A percentile compares a stretch with the other conserved stretches of the same genome.
phyloP scores from a whole-genome alignment of 1,140 invertebrate genomes.

The Diuraphis noxia region DNA sequence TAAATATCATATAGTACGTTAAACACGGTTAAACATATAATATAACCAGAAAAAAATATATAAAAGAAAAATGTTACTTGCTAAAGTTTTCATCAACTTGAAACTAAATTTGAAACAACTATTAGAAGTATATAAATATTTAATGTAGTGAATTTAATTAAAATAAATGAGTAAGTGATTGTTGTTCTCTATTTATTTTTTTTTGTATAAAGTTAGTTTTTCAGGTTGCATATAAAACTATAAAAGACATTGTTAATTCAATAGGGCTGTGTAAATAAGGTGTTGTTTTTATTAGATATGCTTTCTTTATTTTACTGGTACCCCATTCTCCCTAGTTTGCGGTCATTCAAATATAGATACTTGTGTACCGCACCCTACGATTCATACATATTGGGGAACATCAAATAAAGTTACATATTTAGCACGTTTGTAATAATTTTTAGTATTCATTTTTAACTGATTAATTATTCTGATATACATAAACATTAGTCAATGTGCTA shows the following conservation, averaged over 20 bases:
- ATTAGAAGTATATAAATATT: conserved; percentile 12
- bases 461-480: background rate
- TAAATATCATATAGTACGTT: background rate
- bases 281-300: background rate
- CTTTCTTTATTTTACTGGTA: background rate
- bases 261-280: background rate
- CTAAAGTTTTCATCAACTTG: background rate
- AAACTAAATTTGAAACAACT: background rate
- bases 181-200: background rate
- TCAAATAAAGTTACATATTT: background rate
- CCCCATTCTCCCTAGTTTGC: background rate
- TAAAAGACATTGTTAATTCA: background rate
- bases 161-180: conserved; percentile 1
- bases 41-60: background rate
- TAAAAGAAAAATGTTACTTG: background rate
- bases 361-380: background rate
- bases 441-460: background rate
- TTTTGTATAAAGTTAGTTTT: background rate
- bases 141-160: conserved; percentile 10
- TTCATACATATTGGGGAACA: background rate
- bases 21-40: background rate
- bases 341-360: background rate
- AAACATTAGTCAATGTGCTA: background rate
- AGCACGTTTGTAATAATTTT: background rate
- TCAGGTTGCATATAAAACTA: background rate